phyloP scores from a whole-genome alignment of 1,140 invertebrate genomes.

The Oscheius sp. region DNA sequence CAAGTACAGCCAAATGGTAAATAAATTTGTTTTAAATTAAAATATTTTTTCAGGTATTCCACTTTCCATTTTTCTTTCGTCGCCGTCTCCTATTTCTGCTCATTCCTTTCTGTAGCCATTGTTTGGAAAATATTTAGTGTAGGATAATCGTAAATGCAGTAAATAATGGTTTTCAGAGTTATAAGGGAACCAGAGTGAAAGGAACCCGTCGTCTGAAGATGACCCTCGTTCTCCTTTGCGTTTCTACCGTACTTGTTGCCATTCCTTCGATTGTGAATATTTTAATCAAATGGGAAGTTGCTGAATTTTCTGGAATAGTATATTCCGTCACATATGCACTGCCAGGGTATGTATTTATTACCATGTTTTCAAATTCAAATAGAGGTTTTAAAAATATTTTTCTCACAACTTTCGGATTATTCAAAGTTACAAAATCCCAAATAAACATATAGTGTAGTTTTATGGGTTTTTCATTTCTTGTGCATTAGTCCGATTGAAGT shows the following conservation, averaged over 20 bases:
- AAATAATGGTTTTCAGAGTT: neutral
- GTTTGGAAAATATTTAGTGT: neutral
- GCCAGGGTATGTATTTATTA: neutral
- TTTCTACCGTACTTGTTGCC: neutral
- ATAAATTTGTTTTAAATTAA: neutral
- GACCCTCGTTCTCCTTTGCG: neutral
- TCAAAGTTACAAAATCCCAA: no score
- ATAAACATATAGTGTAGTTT: no score
- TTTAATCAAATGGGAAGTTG: neutral
- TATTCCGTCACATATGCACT: neutral
- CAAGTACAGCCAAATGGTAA: neutral
- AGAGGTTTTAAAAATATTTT: no score
- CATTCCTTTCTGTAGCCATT: neutral
- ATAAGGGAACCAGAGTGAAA: neutral
- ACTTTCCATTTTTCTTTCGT: neutral
- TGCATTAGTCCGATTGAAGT: no score
- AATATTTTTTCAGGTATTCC: neutral
- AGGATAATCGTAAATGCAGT: neutral
- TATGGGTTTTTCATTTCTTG: no score
- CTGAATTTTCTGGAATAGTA: neutral
- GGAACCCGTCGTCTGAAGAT: neutral
- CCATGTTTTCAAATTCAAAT: neutral
- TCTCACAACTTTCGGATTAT: no score
- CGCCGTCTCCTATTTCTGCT: neutral
- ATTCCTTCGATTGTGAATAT: neutral